Conservation (phyloP, 2,113 vertebrate species). For the Leucosticte australis region DNA sequence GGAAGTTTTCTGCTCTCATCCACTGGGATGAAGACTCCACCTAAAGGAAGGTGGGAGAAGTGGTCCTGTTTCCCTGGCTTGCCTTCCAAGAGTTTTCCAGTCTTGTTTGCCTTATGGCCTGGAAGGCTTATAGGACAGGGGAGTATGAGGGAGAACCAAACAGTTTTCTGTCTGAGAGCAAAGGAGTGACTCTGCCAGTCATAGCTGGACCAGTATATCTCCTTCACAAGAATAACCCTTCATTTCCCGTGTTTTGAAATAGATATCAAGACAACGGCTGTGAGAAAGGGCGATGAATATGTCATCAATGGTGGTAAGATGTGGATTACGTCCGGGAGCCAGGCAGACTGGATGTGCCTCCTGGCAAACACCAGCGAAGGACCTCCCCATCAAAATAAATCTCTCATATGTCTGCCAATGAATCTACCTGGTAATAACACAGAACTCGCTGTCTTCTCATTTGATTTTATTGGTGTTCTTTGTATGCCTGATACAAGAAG, state of each 20-base stretch:
- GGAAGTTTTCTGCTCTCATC: not conserved
- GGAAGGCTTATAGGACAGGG: not conserved
- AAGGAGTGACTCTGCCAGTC: not conserved
- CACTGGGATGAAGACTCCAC: not conserved
- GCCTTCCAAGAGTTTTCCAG: not conserved
- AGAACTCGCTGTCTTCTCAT: not conserved
- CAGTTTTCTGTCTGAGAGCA: not conserved
- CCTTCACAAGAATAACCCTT: not conserved
- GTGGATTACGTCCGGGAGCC: conserved; percentile 79
- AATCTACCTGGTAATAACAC: conserved; percentile 75
- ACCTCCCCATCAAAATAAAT: conserved; percentile 80
- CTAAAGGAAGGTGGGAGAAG: not conserved
- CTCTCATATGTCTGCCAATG: conserved; percentile 84
- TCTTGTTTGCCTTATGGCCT: not conserved
- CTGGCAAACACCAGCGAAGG: conserved; percentile 79
- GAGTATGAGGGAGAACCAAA: not conserved
- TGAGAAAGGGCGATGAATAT: conserved; percentile 78
- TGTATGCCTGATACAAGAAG: not conserved
- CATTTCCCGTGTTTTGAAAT: not conserved
- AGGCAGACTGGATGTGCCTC: conserved; percentile 85
- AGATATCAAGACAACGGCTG: conserved; percentile 82
- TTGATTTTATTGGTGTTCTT: not conserved
- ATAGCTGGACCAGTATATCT: not conserved
- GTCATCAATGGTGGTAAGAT: conserved; percentile 84
- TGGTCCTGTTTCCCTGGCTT: not conserved